Percentiles rank a stretch among this genome's conserved stretches.
phyloP scores from a whole-genome alignment of 1,140 invertebrate species.

The Drosophila ironensis region DNA sequence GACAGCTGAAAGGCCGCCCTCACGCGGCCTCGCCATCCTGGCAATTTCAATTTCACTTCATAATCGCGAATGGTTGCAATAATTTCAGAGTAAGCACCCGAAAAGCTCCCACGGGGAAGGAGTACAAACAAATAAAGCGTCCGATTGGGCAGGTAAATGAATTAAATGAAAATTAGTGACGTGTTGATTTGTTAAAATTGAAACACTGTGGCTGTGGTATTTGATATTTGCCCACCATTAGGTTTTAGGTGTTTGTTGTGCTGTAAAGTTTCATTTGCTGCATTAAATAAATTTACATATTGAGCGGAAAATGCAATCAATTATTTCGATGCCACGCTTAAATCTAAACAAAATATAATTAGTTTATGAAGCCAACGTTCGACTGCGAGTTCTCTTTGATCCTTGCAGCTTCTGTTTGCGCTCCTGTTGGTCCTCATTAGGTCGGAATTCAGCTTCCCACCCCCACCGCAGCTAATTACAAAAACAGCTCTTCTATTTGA shows the following conservation, averaged over 20 bases:
- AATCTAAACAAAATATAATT: slow-evolving; percentile 12
- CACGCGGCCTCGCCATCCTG: too few species aligned
- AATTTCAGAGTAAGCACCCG: slow-evolving; percentile 18
- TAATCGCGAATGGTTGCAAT: slow-evolving; percentile 55
- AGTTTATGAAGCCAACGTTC: not conserved
- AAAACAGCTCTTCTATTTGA: slow-evolving; percentile 59
- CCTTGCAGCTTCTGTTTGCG: slow-evolving; percentile 3
- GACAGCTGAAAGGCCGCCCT: slow-evolving; percentile 34
- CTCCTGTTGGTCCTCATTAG: slow-evolving; percentile 8
- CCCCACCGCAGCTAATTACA: slow-evolving; percentile 50
- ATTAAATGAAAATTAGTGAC: slow-evolving; percentile 29
- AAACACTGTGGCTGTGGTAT: too few species aligned
- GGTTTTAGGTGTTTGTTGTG: too few species aligned
- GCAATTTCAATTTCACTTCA: slow-evolving; percentile 46
- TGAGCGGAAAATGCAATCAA: too few species aligned
- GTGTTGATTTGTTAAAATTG: not conserved
- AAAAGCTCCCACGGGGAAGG: slow-evolving; percentile 9
- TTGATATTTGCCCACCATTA: too few species aligned
- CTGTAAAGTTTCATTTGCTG: too few species aligned
- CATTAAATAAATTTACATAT: not conserved
- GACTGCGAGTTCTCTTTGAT: slow-evolving; percentile 16
- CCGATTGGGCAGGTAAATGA: slow-evolving; percentile 8
- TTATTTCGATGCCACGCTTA: too few species aligned
- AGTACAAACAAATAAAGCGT: slow-evolving; percentile 7
- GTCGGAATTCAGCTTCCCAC: slow-evolving; percentile 4